Evolutionary conservation across 1,140 invertebrate species (phyloP).

Genomic region (Globodera rostochiensis): DNA sequence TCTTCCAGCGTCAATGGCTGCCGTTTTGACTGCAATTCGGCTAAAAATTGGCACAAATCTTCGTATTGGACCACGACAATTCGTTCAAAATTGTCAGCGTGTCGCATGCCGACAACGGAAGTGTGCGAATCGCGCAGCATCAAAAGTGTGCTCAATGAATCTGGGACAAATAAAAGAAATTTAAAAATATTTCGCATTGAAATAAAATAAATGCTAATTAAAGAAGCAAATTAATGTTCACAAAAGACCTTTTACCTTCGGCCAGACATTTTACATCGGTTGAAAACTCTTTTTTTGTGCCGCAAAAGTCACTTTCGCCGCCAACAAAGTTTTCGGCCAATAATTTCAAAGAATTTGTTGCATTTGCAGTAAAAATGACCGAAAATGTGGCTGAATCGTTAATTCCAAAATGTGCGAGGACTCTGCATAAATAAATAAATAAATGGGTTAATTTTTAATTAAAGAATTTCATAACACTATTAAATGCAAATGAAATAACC

Average conservation of each 20-base stretch:
- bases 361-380: conserved; percentile 86
- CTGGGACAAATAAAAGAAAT: conserved; percentile 21
- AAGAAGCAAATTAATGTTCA: no score
- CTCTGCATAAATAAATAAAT: conserved; percentile 69
- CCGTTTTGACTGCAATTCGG: conserved; percentile 54
- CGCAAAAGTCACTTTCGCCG: conserved; percentile 21
- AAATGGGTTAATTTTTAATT: conserved; percentile 32
- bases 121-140: conserved; percentile 88
- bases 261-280: conserved; percentile 57
- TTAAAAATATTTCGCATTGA: background rate
- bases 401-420: conserved; percentile 83
- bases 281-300: conserved; percentile 37
- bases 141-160: conserved; percentile 72
- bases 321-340: conserved; percentile 81
- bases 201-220: no score
- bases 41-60: conserved; percentile 52
- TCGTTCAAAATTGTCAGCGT: conserved; percentile 64
- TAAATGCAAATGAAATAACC: no score
- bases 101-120: conserved; percentile 87
- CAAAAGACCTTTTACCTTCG: conserved; percentile 57
- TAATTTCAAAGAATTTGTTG: conserved; percentile 81
- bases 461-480: background rate
- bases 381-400: conserved; percentile 76
- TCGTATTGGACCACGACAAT: conserved; percentile 36
- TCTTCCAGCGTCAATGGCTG: conserved; percentile 7